These are phyloP conservation scores for Oreocharis arfaki DNA, from an alignment of 2,113 vertebrate genomes.

Conservation along the genomic window DNA sequence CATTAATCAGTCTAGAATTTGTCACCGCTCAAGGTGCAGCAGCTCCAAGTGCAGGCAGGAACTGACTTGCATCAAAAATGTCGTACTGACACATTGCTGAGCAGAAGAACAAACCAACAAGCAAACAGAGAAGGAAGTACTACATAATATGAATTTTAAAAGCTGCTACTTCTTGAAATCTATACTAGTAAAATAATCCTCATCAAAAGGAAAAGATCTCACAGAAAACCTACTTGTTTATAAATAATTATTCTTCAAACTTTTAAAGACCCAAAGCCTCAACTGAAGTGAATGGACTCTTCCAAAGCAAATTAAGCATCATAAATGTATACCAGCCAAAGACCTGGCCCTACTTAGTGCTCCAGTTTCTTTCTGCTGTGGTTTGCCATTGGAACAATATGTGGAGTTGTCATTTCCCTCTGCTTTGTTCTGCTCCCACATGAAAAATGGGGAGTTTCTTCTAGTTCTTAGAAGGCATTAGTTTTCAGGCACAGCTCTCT, in stretches of 20 bases:
- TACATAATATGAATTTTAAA: neutral
- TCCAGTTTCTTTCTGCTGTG: neutral
- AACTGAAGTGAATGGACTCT: neutral
- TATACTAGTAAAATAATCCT: neutral
- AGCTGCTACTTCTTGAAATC: neutral
- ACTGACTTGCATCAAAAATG: neutral
- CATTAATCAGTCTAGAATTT: constrained; percentile 35
- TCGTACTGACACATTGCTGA: neutral
- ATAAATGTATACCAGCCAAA: neutral
- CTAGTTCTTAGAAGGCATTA: neutral
- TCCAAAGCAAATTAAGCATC: neutral
- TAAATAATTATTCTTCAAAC: neutral
- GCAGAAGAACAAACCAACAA: neutral
- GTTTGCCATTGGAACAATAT: neutral
- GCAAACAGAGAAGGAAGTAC: neutral
- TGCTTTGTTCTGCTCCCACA: neutral
- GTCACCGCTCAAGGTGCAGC: neutral
- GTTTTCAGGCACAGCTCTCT: neutral
- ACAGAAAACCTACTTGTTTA: neutral
- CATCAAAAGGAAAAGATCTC: neutral
- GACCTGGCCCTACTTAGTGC: neutral
- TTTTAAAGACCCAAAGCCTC: neutral
- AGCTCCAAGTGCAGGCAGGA: neutral
- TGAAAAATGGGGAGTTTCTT: neutral
- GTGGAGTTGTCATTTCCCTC: neutral